Percentiles rank a stretch among this genome's conserved stretches.
Evolutionary conservation across 2,797 vertebrate genomes (phyloP).

Genomic region (Chromobotia macracanthus): DNA sequence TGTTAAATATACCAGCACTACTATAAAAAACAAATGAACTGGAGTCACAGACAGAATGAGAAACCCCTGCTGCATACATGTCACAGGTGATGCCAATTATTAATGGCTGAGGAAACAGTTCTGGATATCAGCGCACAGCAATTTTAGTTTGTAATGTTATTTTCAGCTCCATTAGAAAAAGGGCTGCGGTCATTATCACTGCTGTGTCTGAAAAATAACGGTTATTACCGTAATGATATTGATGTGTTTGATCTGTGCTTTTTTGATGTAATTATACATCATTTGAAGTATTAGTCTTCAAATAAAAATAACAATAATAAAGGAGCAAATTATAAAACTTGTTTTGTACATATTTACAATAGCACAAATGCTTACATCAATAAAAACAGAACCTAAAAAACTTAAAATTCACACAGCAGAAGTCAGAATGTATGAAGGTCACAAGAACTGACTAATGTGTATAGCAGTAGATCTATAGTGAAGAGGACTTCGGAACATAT

Average conservation of each 20-base stretch:
- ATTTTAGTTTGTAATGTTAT: slow-evolving; percentile 49
- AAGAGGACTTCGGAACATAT: not conserved
- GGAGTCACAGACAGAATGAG: slow-evolving; percentile 62
- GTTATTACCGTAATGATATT: slow-evolving; percentile 49
- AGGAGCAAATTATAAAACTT: slow-evolving; percentile 2
- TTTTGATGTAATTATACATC: slow-evolving; percentile 36
- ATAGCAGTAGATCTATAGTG: not conserved
- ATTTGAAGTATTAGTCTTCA: slow-evolving; percentile 28
- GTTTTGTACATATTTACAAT: not conserved
- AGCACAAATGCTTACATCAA: not conserved
- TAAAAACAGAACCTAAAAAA: not conserved
- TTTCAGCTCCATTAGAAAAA: slow-evolving; percentile 56
- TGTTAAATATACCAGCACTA: slow-evolving; percentile 70
- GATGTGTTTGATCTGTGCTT: slow-evolving; percentile 37
- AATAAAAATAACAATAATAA: slow-evolving; percentile 13
- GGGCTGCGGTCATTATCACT: slow-evolving; percentile 37
- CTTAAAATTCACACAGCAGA: not conserved
- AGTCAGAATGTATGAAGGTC: too few species aligned
- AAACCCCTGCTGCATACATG: slow-evolving; percentile 24
- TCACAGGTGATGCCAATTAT: slow-evolving; percentile 45
- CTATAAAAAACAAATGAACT: slow-evolving; percentile 70
- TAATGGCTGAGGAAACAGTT: slow-evolving; percentile 44
- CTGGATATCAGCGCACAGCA: slow-evolving; percentile 36
- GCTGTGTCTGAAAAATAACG: slow-evolving; percentile 25
- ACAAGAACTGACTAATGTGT: not conserved